A percentile compares a stretch with the other conserved stretches of the same genome.
Evolutionary conservation across 2,888 invertebrate species (phyloP).

Genomic region (Dolomedes plantarius): DNA sequence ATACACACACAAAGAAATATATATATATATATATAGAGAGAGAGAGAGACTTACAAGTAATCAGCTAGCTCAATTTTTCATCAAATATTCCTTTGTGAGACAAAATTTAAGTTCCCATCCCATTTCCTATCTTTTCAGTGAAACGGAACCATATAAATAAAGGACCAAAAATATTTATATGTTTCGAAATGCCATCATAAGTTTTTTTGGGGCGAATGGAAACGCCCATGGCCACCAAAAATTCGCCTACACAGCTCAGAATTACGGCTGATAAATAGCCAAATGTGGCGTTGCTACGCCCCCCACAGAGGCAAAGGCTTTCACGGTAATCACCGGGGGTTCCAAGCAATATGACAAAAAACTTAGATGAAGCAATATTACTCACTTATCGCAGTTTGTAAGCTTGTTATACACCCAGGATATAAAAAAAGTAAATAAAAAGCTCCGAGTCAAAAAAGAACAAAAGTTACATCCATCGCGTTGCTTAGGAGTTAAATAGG

Average conservation of each 20-base stretch:
- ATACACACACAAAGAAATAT: too few relatives aligned
- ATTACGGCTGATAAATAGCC: slow-evolving; percentile 62
- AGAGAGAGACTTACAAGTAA: too few relatives aligned
- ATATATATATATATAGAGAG: too few relatives aligned
- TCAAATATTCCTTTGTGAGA: neutral
- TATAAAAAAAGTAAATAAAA: slow-evolving; percentile 7
- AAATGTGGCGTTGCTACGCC: slow-evolving; percentile 30
- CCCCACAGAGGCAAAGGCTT: slow-evolving; percentile 39
- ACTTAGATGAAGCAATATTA: slow-evolving; percentile 33
- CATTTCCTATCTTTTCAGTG: neutral
- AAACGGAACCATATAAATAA: neutral
- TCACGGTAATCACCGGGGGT: slow-evolving; percentile 39
- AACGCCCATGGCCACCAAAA: slow-evolving; percentile 30
- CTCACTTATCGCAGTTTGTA: slow-evolving; percentile 50
- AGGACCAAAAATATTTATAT: neutral
- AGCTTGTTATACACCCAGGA: slow-evolving; percentile 29
- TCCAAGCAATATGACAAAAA: slow-evolving; percentile 40
- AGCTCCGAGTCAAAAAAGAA: neutral
- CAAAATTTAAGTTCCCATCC: neutral
- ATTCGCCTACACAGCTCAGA: slow-evolving; percentile 33
- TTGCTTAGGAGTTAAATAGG: slow-evolving; percentile 32
- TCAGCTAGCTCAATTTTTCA: slow-evolving; percentile 2
- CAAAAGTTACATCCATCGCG: neutral
- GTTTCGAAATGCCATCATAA: neutral
- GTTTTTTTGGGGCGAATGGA: neutral